Base-by-base conservation (phyloP, 2,113 vertebrate genomes). In the Nothobranchius furzeri region DNA sequence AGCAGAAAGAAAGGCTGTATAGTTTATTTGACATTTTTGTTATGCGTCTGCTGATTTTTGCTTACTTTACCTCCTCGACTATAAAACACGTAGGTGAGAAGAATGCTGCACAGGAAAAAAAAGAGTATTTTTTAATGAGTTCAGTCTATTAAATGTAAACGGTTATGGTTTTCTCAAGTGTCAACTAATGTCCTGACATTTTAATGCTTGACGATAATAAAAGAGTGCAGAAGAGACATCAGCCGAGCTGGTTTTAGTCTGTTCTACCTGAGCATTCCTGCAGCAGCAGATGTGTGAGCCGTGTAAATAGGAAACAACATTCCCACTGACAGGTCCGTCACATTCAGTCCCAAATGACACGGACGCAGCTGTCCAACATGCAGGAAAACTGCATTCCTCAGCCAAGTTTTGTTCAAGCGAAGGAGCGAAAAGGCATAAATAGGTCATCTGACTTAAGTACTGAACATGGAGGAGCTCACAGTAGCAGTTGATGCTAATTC, bases 261-360 rank as follows among this genome's bases (percentile, higher is more conserved):
- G 37, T 1, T 40, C 9, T 40, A 40, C 40, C 55, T 20, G 20
- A 20, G 20, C 20, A 20, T 20, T 20, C 20, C 20, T 66, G 52
- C 60, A 57, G 64, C 87, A 68, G 79, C 79, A 83, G 79, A 77
- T 77, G 87, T 78, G 74, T 46, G 72, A 68, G 54, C 50, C 9
- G 50, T 75, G 63, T 77, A 79, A 87, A 87, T 76, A 68, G 76
- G 74, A 78, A 70, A 70, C 56, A 15, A 55, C 71, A 58, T 66
- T 51, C 60, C 73, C 66, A 79, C 73, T 73, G 83, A 84, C 78
- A 72, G 76, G 45, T 63, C 43, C 63, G 43, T 75, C 78, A 68
- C 58, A 52, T 62, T 75, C 68, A 47, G 61, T 14, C 47, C 15
- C 14, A 2, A 15, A n/a, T 14, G 12, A 59, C 59, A 51, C 46